Base-by-base conservation (phyloP, 2,113 vertebrate genomes). In the Neoarius graeffei region DNA sequence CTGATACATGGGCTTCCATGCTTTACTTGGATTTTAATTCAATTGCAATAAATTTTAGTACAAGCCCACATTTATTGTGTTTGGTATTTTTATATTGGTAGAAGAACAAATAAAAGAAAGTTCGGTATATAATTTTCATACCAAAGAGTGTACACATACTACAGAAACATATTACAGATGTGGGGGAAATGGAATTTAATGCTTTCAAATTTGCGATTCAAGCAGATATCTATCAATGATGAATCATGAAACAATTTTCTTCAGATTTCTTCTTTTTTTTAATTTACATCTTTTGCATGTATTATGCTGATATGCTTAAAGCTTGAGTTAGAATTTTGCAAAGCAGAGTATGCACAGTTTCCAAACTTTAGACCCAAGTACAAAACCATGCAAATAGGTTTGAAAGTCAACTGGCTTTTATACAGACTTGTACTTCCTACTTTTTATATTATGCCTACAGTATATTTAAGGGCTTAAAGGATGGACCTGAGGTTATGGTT, bases 1-100 rank as follows among this genome's bases (percentile, higher is more conserved):
- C 54, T 74, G 56, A 77, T 62, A 60, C 11, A 50, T 66, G 76
- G 3, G 11, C 42, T 0, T 56, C 59, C 83, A 59, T 73, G 30
- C 25, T 83, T 85, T 73, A n/a, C 54, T 59, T 74, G 69, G 67
- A 27, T 85, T 74, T 59, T 30, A 25, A 86, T 77, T 52, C 60
- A 67, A 81, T 27, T 42, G 48, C 86, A 87, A 71, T 87, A 81
- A 77, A 85, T 25, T 30, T 85, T 85, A 57, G 71, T 62, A 85
- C 35, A n/a, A 76, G 50, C n/a, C 30, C 84, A 60, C 69, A 73
- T 15, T 27, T 27, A 27, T 7, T 83, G 60, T 52, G 17, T 50
- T 83, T 67, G 30, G 17, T 19, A 11, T 59, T 48, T 50, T n/a
- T 66, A 7, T 48, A 83, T 48, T 64, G 35, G 11, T 25, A 66